Conservation (phyloP, 1,140 invertebrate species). For the Pseudomyrmex pallidus region DNA sequence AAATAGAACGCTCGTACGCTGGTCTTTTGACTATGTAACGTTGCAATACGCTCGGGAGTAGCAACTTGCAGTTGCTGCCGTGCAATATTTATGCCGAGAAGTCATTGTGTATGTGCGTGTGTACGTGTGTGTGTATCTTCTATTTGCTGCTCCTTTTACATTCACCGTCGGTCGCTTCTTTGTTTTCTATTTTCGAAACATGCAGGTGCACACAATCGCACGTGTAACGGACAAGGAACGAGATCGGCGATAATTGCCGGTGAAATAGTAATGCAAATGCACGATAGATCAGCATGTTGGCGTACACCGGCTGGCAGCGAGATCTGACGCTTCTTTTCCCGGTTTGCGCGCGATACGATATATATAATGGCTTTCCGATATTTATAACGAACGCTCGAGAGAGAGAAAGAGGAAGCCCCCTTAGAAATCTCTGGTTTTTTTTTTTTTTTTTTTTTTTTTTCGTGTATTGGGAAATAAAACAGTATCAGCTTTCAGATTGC, state of each 20-base stretch:
- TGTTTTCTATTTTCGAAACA: slow-evolving; percentile 37
- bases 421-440: slow-evolving; percentile 37
- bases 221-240: slow-evolving; percentile 25
- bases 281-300: slow-evolving; percentile 50
- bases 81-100: slow-evolving; percentile 42
- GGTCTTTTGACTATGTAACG: not conserved
- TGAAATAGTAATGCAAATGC: slow-evolving; percentile 56
- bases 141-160: not conserved
- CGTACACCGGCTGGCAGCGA: slow-evolving; percentile 33
- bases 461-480: not conserved
- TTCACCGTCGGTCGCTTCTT: not conserved
- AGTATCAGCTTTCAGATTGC: not conserved
- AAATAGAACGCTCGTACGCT: not conserved
- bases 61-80: slow-evolving; percentile 13
- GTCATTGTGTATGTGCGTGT: not conserved
- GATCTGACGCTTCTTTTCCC: slow-evolving; percentile 47
- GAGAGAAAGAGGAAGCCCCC: not conserved
- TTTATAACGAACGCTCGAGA: slow-evolving; percentile 20
- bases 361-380: slow-evolving; percentile 54
- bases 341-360: slow-evolving; percentile 29
- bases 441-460: no score
- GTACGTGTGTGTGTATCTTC: not conserved
- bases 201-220: slow-evolving; percentile 35
- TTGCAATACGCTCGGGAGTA: not conserved
- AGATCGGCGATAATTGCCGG: slow-evolving; percentile 45